Evolutionary conservation across 2,888 invertebrate species (phyloP).

Genomic region (Cordilura impudica): DNA sequence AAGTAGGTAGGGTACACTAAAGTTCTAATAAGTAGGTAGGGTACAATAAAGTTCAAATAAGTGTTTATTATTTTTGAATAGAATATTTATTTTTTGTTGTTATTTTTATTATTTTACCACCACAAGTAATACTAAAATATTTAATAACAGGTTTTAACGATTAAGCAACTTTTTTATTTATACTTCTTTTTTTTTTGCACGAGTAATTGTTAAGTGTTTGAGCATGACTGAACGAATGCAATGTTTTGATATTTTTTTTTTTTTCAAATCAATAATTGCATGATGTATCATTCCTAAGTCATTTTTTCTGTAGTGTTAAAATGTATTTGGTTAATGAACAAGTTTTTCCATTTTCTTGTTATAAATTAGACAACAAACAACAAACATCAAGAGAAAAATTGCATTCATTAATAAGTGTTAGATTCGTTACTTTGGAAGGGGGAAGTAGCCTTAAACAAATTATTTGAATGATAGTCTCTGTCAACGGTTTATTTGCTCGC

Average conservation of each 20-base stretch:
- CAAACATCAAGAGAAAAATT: background rate
- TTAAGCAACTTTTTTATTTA: background rate
- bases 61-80: background rate
- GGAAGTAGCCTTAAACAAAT: background rate
- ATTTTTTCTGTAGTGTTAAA: constrained; percentile 53
- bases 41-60: too few species aligned
- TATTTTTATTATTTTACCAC: background rate
- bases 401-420: constrained; percentile 43
- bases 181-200: background rate
- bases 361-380: constrained; percentile 24
- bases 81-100: background rate
- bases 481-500: too few species aligned
- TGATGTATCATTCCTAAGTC: constrained; percentile 55
- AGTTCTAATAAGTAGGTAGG: too few species aligned
- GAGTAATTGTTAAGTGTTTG: constrained; percentile 38
- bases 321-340: constrained; percentile 57
- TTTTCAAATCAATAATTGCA: constrained; percentile 29
- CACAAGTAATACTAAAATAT: background rate
- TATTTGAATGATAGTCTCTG: too few species aligned
- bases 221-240: constrained; percentile 38
- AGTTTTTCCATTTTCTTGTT: constrained; percentile 57
- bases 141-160: background rate
- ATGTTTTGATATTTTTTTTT: background rate
- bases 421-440: constrained; percentile 9
- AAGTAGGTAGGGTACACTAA: too few species aligned